Base-by-base conservation (phyloP, 2,113 vertebrate species). In the Trichechus manatus region DNA sequence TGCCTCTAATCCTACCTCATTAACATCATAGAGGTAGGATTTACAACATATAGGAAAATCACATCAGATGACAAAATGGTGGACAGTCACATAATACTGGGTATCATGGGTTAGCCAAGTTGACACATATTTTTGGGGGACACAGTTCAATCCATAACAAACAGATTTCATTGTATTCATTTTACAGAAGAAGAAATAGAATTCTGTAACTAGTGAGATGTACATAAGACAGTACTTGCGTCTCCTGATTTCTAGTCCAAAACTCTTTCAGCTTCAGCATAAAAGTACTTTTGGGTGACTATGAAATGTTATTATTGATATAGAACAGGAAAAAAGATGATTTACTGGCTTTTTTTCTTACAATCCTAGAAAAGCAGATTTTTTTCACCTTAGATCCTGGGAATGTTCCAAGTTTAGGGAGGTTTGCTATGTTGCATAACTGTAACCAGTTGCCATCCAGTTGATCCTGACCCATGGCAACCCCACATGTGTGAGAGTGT, bases 121-220 rank as follows among this genome's bases (percentile, higher is more conserved):
- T 56, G 10, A 56, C 53, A 13, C 53, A 56, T 11, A 56, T 56
- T 56, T 56, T 56, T 56, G 10, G 53, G 53, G 53, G 53, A 4
- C 53, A 56, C 53, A 56, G 14, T 15, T 56, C 53, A 56, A 17
- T 56, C 53, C 53, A 56, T 56, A 56, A 56, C 13, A 56, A 56
- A 56, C 53, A 87, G 31, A 4, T 42, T 87, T 14, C 23, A 9
- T 92, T 93, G 5, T 84, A 25, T 27, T 33, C 14, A 39, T 82
- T 89, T 86, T 59, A 86, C 6, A n/a, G 86, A 84, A 77, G 79
- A 83, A 86, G 82, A 75, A 82, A 42, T 82, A n/a, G 25, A 82
- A 64, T 61, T 95, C 61, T 89, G 17, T 53, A 33, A 53, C 33
- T 39, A 27, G 19, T 70, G 75, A 79, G 63, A 31, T 39, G 7